Evolutionary conservation across 2,797 vertebrate species (phyloP), one percentile per base, ranked within the genome.

Genomic region (Amniataba percoides): DNA sequence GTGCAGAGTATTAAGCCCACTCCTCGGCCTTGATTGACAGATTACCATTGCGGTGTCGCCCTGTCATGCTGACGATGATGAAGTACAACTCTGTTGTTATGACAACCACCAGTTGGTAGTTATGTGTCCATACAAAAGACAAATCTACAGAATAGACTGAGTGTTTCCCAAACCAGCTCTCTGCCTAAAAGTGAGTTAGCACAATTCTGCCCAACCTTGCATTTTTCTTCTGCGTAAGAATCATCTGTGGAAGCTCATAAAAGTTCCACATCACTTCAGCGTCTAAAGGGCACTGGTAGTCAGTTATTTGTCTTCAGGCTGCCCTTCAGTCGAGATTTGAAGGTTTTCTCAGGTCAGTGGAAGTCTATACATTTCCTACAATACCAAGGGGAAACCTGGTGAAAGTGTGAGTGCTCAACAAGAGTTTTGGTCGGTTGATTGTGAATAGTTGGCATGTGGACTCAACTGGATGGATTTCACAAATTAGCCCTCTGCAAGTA

Each of bases 11-110:
- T 85, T 58, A 89, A 87, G 77, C 78, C 69, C 67, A 66, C 60
- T 77, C 27, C 12, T 81, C 45, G 57, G 55, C 49, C 52, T 58
- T 91, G 90, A 94, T 79, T 92, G 93, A 91, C 92, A 87, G 87
- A 77, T 83, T 89, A 77, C 62, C 39, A 75, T 89, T 88, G 89
- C 43, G 49, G 65, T 89, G 90, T 92, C 90, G 85, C 78, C 77
- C 87, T 88, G 81, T 85, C 88, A 81, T 55, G 56, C 60, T 83
- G 85, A 84, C 56, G 43, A 72, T 85, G 78, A 92, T 88, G 71
- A 88, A 80, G 82, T 71, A 70, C 48, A 81, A 84, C 78, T 83
- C 45, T 25, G 74, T 83, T 91, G 80, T 87, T 88, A 78, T 85
- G 82, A 82, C 85, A 82, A 85, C 83, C 67, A 83, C 34, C 70